These are phyloP conservation scores for Heterotilapia buettikoferi DNA, from an alignment of 2,113 vertebrate species.

Conservation along the genomic window DNA sequence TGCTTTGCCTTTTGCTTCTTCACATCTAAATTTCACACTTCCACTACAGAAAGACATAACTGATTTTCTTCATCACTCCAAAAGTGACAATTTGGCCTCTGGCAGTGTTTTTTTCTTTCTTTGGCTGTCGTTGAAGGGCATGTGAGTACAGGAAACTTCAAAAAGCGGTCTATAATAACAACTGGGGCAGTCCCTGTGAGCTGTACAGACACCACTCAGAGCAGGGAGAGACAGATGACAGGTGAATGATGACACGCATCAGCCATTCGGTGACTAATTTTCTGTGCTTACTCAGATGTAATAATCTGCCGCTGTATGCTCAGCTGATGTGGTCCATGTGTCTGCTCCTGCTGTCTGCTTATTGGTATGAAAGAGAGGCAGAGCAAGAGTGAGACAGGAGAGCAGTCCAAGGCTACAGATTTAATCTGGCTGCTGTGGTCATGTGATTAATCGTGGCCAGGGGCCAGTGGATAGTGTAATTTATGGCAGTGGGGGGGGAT, in stretches of 20 bases:
- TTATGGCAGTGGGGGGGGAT: constrained; percentile 57
- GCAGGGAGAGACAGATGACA: not conserved
- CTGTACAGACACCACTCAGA: not conserved
- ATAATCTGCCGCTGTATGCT: not conserved
- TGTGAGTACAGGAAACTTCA: not conserved
- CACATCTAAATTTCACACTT: not conserved
- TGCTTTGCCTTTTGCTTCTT: not conserved
- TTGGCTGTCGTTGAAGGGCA: not conserved
- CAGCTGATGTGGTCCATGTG: not conserved
- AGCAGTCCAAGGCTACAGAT: constrained; percentile 70
- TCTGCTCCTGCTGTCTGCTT: not conserved
- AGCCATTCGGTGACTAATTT: not conserved
- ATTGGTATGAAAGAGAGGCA: constrained; percentile 19
- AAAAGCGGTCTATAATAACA: not conserved
- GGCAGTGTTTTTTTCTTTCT: not conserved
- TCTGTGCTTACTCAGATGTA: not conserved
- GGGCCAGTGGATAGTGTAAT: constrained; percentile 66
- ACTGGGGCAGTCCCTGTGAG: not conserved
- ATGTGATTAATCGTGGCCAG: constrained; percentile 72
- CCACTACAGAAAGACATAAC: not conserved
- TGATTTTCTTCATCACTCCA: not conserved
- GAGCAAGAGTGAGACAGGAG: constrained; percentile 46
- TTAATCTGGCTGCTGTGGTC: constrained; percentile 71
- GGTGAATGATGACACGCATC: constrained; percentile 20
- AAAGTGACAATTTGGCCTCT: not conserved